A percentile compares a stretch with the other conserved stretches of the same genome.
phyloP scores from a whole-genome alignment of 1,140 invertebrate species.

The Orchestia grillus region DNA sequence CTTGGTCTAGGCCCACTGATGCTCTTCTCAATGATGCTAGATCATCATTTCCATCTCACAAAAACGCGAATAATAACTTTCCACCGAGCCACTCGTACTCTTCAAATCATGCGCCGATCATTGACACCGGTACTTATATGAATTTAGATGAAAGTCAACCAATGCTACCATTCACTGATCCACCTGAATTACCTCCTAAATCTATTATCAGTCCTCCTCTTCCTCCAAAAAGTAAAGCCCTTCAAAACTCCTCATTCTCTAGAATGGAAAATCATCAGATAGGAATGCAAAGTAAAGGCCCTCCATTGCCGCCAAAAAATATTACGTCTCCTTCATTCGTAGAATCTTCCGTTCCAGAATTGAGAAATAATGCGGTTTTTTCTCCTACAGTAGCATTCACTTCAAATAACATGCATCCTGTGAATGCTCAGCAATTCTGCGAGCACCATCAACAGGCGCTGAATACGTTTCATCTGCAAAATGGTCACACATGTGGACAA shows the following conservation, averaged over 20 bases:
- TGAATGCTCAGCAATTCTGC: neutral
- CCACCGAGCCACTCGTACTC: neutral
- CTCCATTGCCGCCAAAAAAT: conserved; percentile 15
- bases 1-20: neutral
- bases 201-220: neutral
- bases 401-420: neutral
- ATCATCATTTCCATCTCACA: neutral
- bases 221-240: neutral
- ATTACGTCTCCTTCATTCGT: neutral
- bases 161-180: neutral
- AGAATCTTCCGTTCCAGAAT: neutral
- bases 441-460: neutral
- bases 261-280: neutral
- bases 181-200: neutral
- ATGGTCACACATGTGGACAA: neutral
- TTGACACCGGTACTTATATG: neutral
- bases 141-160: neutral
- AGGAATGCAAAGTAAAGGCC: neutral
- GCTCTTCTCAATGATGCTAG: neutral
- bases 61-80: neutral
- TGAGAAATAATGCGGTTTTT: neutral
- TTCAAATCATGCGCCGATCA: neutral
- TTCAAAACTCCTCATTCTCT: neutral
- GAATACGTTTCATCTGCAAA: neutral
- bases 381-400: neutral